Percentiles rank a stretch among this genome's conserved stretches.
phyloP scores from a whole-genome alignment of 2,888 invertebrate genomes.

The Scaptomyza flava region DNA sequence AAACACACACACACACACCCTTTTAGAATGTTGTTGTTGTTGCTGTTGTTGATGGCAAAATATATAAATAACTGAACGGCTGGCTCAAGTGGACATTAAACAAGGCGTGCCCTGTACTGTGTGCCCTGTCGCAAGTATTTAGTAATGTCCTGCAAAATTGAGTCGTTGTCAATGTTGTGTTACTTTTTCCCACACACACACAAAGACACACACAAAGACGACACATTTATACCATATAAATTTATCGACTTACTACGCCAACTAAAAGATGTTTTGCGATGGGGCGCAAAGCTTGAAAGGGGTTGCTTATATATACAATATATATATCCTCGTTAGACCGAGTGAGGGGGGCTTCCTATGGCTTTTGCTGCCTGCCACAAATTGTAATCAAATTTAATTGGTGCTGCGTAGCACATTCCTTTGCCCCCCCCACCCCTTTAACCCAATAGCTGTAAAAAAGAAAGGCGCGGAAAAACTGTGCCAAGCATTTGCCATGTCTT shows the following conservation, averaged over 20 bases:
- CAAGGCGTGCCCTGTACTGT: slow-evolving; percentile 39
- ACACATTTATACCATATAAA: slow-evolving; percentile 10
- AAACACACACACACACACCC: slow-evolving; percentile 18
- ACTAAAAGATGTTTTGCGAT: slow-evolving; percentile 1
- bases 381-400: slow-evolving; percentile 79
- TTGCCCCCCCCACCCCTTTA: neutral
- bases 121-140: slow-evolving; percentile 25
- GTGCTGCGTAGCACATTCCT: slow-evolving; percentile 29
- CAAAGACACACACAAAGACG: slow-evolving; percentile 1
- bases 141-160: slow-evolving; percentile 33
- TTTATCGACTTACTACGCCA: slow-evolving; percentile 52
- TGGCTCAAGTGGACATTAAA: slow-evolving; percentile 8
- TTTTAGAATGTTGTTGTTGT: slow-evolving; percentile 4
- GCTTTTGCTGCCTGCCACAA: slow-evolving; percentile 49
- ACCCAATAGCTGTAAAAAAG: slow-evolving; percentile 9
- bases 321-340: slow-evolving; percentile 6
- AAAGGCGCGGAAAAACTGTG: slow-evolving; percentile 58
- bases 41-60: slow-evolving; percentile 10
- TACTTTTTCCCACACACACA: neutral
- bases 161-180: slow-evolving; percentile 43
- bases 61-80: slow-evolving; percentile 44
- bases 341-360: slow-evolving; percentile 13
- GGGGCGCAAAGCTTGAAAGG: slow-evolving; percentile 47
- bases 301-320: slow-evolving; percentile 47
- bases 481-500: slow-evolving; percentile 20